A percentile compares a stretch with the other conserved stretches of the same genome.
phyloP scores from a whole-genome alignment of 1,140 invertebrate genomes.

The Brevipalpus yothersi region DNA sequence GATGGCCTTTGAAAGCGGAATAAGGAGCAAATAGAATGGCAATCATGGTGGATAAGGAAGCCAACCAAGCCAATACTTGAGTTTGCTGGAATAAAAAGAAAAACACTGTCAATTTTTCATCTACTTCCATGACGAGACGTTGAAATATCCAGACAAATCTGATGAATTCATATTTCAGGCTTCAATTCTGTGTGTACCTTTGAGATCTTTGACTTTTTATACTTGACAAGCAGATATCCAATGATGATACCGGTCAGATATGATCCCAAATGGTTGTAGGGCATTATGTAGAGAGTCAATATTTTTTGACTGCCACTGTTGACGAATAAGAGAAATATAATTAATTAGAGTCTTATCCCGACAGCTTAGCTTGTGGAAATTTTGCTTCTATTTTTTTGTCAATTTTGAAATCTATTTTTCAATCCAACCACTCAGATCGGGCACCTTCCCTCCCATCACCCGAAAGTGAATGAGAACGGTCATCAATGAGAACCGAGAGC shows the following conservation, averaged over 20 bases:
- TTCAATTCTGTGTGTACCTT: slow-evolving; percentile 6
- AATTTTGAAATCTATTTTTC: too few species aligned
- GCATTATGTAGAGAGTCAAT: slow-evolving; percentile 7
- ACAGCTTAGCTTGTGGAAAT: too few species aligned
- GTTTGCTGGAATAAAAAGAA: slow-evolving; percentile 1
- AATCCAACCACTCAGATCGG: slow-evolving; percentile 7
- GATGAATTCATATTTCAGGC: not conserved
- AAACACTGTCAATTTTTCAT: not conserved
- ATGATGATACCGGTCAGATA: slow-evolving; percentile 10
- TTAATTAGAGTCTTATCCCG: too few species aligned
- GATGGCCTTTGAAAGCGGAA: not conserved
- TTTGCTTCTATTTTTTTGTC: not conserved
- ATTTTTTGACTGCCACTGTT: not conserved
- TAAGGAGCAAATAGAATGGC: slow-evolving; percentile 8
- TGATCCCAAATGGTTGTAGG: slow-evolving; percentile 11
- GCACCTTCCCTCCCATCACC: slow-evolving; percentile 4
- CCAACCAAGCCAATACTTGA: slow-evolving; percentile 3
- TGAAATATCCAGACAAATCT: not conserved
- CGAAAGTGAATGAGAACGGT: not conserved
- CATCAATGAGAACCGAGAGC: not conserved
- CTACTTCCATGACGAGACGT: not conserved
- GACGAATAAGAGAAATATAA: not conserved
- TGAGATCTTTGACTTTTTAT: not conserved
- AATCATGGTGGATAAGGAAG: not conserved
- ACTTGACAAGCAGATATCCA: slow-evolving; percentile 9